Conservation (phyloP, 2,888 invertebrate genomes). For the Cotesia congregata region DNA sequence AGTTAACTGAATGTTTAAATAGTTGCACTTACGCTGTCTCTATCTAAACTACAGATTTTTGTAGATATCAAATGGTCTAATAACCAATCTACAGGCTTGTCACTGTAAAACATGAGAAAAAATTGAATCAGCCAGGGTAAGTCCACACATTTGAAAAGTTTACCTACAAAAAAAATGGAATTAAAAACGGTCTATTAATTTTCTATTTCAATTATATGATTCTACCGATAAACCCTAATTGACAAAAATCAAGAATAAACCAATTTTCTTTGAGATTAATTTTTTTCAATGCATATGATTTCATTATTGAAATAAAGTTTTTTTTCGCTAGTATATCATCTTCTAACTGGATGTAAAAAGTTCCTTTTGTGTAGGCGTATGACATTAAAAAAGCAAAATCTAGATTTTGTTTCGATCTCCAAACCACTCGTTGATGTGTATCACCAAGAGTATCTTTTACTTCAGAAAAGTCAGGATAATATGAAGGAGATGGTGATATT, state of each 20-base stretch:
- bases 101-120: slow-evolving; percentile 94
- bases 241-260: slow-evolving; percentile 94
- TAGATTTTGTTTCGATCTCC: slow-evolving; percentile 96
- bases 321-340: slow-evolving; percentile 93
- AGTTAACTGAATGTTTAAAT: background rate
- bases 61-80: slow-evolving; percentile 90
- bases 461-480: slow-evolving; percentile 88
- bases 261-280: slow-evolving; percentile 83
- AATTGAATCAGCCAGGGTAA: slow-evolving; percentile 90
- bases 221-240: slow-evolving; percentile 91
- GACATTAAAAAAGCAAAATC: slow-evolving; percentile 96
- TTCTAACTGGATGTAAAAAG: slow-evolving; percentile 93
- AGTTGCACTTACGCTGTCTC: slow-evolving; percentile 76
- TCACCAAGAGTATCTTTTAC: slow-evolving; percentile 88
- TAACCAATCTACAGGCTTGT: slow-evolving; percentile 98
- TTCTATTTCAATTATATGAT: slow-evolving; percentile 12
- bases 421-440: slow-evolving; percentile 85
- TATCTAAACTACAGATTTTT: slow-evolving; percentile 89
- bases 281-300: slow-evolving; percentile 84
- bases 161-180: slow-evolving; percentile 71
- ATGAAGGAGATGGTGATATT: slow-evolving; percentile 85
- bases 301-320: slow-evolving; percentile 87
- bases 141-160: slow-evolving; percentile 91
- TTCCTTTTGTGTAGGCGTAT: slow-evolving; percentile 88
- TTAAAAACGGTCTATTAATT: background rate